Base-by-base conservation (phyloP, 2,797 vertebrate species). In the Tadarida brasiliensis region DNA sequence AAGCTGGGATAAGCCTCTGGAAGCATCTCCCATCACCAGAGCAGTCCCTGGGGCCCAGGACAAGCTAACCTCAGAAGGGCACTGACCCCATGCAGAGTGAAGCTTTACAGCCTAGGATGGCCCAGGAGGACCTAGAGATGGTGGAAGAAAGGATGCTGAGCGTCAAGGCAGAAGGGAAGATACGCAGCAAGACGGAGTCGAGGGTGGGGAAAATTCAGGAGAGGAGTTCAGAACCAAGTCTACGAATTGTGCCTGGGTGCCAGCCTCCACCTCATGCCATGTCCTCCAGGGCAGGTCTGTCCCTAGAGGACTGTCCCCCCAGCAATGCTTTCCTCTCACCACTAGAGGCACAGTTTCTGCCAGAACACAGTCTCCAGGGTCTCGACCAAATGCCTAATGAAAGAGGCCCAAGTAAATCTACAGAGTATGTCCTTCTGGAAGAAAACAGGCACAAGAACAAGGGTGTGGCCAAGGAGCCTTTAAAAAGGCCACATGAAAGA, bases 21-120 rank as follows among this genome's bases (percentile, higher is more conserved):
- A 65, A 47, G 61, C 8, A 2, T 14, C 2, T 3, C 15, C 30
- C 5, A 16, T 56, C 47, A 47, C 24, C 0, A 2, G 16, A 39
- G 30, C 6, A 7, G 57, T 28, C 11, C 0, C 39, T 5, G 49
- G 11, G 57, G 9, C 56, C 15, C 47, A 10, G 30, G 30, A 33
- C 87, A 26, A 33, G 77, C 9, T 49, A 26, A 47, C 28, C 44
- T 16, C 83, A 11, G 30, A 76, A 26, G 20, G 63, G 11, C 39
- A 9, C 26, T 49, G 47, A 74, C 39, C 15, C 15, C 28, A 0
- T 0, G 6, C 24, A 24, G 0, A 14, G 30, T 0, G 1, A 63
- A 54, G 22, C 9, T 65, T 39, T n/a, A 49, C 33, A 67, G 17
- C 26, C 47, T 22, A 28, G 30, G 49, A 17, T 22, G 14, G 1